These are phyloP conservation scores for Drosophila planitibia DNA, from an alignment of 2,888 invertebrate genomes.

Conservation along the genomic window DNA sequence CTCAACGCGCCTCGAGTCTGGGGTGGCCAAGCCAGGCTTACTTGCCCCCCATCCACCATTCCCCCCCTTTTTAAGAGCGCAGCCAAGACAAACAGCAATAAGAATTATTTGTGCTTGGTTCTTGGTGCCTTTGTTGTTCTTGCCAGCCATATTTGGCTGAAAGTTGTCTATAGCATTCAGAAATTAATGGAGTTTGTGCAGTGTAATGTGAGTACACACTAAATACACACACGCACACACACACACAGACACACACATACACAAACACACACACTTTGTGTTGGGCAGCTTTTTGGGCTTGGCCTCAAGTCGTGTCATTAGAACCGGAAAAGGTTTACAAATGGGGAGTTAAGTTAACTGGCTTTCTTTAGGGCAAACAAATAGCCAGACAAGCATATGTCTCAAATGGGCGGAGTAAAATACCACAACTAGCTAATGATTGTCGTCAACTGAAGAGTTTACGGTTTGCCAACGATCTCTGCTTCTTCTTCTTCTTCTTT, in stretches of 20 bases:
- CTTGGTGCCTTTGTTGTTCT: constrained; percentile 55
- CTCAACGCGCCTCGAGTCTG: constrained; percentile 13
- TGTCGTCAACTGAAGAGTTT: constrained; percentile 38
- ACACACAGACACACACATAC: background rate
- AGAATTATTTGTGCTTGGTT: constrained; percentile 54
- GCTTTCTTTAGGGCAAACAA: constrained; percentile 52
- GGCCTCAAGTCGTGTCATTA: constrained; percentile 57
- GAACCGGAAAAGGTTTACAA: constrained; percentile 66
- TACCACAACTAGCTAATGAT: constrained; percentile 52
- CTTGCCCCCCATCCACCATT: background rate
- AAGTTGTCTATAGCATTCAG: constrained; percentile 52
- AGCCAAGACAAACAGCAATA: constrained; percentile 53
- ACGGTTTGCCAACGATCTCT: constrained; percentile 23
- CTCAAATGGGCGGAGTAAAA: constrained; percentile 35
- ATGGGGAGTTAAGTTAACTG: constrained; percentile 61
- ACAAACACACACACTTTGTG: constrained; percentile 2
- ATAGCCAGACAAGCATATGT: constrained; percentile 15
- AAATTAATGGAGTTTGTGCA: constrained; percentile 64
- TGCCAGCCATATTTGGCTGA: constrained; percentile 50
- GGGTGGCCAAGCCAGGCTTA: constrained; percentile 16
- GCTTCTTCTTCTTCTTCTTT: constrained; percentile 3
- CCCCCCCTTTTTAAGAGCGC: background rate
- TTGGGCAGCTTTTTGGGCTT: constrained; percentile 50
- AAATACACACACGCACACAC: background rate
- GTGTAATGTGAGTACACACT: constrained; percentile 51